Base-by-base conservation (phyloP, 2,113 vertebrate species). In the Prietella phreatophila region DNA sequence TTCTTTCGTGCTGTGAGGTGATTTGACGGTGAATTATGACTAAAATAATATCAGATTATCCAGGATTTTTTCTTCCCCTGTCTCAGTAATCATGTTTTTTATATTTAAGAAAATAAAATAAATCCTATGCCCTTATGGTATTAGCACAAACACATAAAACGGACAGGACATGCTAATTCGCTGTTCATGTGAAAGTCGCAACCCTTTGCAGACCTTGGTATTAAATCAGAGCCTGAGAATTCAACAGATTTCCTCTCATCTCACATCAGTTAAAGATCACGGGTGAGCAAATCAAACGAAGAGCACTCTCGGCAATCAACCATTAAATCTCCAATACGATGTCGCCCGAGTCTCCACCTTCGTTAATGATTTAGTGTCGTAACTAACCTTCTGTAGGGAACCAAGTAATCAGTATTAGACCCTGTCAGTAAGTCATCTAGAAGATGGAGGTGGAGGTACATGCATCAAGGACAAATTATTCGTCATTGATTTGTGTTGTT, bases 11-110 rank as follows among this genome's bases (percentile, higher is more conserved):
- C 47, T 11, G 10, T 78, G 73, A 42, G 10, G 73, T 25, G 20
- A 47, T 73, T 73, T 8, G 19, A 8, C 4, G 20, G 17, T 33
- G 63, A 67, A 27, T 76, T 27, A 6, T 53, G 15, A 25, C 50
- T 27, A 5, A 25, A n/a, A n/a, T 78, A 69, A 30, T 33, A 69
- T 33, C 13, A 17, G 65, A 69, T 69, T 69, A 69, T 15, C 1
- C 65, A 15, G 4, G 30, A 69, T 33, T 3, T 33, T 14, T 33
- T 69, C 61, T 33, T 30, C n/a, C 14, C 36, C 20, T 42, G 7
- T 76, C 39, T 76, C 73, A 76, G 39, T 76, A 76, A 73, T 73
- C 71, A 22, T 42, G 19, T 39, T 69, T 69, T 69, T 69, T 53
- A 53, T 53, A 53, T 53, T 53, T 53, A 13, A 53, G 17, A 15